Conservation (phyloP, 2,113 vertebrate species). For the Hiodon tergisus region DNA sequence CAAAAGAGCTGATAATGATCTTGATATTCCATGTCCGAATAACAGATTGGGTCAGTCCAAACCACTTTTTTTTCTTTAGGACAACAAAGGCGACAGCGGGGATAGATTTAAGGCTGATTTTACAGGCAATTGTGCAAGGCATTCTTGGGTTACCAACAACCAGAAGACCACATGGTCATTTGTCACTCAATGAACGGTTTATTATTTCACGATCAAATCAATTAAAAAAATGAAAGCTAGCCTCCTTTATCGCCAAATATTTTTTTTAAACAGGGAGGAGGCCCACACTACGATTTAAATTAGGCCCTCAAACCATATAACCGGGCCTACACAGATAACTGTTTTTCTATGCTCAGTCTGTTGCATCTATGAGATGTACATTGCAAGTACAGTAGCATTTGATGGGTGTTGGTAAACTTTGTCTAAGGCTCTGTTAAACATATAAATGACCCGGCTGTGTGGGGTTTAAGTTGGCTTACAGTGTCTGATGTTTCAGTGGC, state of each 20-base stretch:
- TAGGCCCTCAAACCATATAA: neutral
- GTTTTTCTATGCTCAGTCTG: neutral
- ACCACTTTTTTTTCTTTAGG: too few species aligned
- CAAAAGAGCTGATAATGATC: neutral
- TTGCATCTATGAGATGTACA: neutral
- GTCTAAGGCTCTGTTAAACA: neutral
- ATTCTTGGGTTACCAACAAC: neutral
- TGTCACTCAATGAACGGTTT: too few species aligned
- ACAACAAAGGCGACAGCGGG: neutral
- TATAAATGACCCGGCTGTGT: neutral
- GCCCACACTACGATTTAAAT: too few species aligned
- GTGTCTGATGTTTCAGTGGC: too few species aligned
- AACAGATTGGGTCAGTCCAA: neutral
- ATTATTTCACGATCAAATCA: too few species aligned
- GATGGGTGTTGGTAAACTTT: neutral
- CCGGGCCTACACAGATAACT: neutral
- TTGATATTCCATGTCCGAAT: neutral
- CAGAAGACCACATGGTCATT: neutral
- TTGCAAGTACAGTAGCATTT: neutral
- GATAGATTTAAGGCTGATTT: neutral
- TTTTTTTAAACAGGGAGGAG: too few species aligned
- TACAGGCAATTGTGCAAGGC: neutral
- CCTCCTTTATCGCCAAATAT: too few species aligned
- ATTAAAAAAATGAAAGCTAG: too few species aligned
- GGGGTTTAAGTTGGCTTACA: neutral